These are phyloP conservation scores for Heliconius charithonia DNA, from an alignment of 2,888 invertebrate genomes.

Conservation along the genomic window DNA sequence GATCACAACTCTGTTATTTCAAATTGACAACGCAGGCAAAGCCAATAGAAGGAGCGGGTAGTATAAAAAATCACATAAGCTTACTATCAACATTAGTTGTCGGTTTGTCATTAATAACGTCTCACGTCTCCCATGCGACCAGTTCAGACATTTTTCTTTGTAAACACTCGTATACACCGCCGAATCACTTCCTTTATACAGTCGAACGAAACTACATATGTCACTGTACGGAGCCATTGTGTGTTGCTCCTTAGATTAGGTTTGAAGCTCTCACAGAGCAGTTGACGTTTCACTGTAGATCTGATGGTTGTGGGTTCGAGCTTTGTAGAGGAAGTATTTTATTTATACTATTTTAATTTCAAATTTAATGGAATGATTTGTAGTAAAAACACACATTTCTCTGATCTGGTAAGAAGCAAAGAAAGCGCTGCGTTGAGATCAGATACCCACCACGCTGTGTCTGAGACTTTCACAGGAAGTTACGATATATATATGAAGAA, in stretches of 20 bases:
- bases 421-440: neutral
- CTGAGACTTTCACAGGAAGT: too few relatives aligned
- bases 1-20: neutral
- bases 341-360: too few relatives aligned
- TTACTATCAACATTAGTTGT: conserved; percentile 19
- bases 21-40: neutral
- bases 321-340: neutral
- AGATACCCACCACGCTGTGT: neutral
- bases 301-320: neutral
- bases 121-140: conserved; percentile 30
- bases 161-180: conserved; percentile 32
- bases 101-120: conserved; percentile 36
- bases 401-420: too few relatives aligned
- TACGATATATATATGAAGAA: too few relatives aligned
- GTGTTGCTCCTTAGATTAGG: conserved; percentile 5
- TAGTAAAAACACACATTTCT: too few relatives aligned
- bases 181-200: conserved; percentile 34
- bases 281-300: neutral
- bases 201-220: conserved; percentile 35
- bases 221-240: conserved; percentile 31
- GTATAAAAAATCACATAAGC: conserved; percentile 15
- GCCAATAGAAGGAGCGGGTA: neutral
- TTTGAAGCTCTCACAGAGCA: neutral
- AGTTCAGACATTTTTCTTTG: conserved; percentile 36
- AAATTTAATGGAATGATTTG: too few relatives aligned